phyloP scores from a whole-genome alignment of 2,797 vertebrate genomes.

The Thunnus albacares region DNA sequence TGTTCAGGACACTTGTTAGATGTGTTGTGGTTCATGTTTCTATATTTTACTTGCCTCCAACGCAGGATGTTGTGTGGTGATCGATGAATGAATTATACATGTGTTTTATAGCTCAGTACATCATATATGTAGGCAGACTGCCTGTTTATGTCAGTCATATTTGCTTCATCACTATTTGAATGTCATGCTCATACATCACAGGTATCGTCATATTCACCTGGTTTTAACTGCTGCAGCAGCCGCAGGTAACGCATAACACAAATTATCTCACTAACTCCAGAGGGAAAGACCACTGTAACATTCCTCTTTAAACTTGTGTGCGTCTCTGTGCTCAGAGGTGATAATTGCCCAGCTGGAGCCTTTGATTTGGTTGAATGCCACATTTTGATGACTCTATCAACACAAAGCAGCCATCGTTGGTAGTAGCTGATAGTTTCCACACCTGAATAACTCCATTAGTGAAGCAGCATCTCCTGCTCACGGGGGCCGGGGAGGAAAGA shows the following conservation, averaged over 20 bases:
- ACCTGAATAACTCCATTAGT: conserved; percentile 57
- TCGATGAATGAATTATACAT: conserved; percentile 1
- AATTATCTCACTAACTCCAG: neutral
- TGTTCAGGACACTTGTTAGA: neutral
- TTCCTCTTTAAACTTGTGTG: conserved; percentile 21
- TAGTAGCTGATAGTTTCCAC: conserved; percentile 33
- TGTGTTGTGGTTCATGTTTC: neutral
- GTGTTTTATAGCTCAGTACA: neutral
- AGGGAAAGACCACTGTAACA: conserved; percentile 12
- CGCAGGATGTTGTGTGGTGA: neutral
- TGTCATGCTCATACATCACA: conserved; percentile 12
- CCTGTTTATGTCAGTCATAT: neutral
- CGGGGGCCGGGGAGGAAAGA: conserved; percentile 6
- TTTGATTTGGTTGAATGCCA: conserved; percentile 41
- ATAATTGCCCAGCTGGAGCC: conserved; percentile 49
- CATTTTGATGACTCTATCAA: conserved; percentile 51
- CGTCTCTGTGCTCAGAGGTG: conserved; percentile 26
- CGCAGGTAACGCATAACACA: neutral
- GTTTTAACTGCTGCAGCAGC: neutral
- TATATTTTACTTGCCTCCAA: neutral
- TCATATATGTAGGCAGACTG: neutral
- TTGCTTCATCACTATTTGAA: conserved; percentile 6
- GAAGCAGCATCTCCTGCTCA: conserved; percentile 13
- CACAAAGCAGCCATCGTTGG: conserved; percentile 33
- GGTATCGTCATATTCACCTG: neutral